A percentile compares a stretch with the other conserved stretches of the same genome.
Conservation (phyloP, 2,797 vertebrate species). For the Lemur catta region DNA sequence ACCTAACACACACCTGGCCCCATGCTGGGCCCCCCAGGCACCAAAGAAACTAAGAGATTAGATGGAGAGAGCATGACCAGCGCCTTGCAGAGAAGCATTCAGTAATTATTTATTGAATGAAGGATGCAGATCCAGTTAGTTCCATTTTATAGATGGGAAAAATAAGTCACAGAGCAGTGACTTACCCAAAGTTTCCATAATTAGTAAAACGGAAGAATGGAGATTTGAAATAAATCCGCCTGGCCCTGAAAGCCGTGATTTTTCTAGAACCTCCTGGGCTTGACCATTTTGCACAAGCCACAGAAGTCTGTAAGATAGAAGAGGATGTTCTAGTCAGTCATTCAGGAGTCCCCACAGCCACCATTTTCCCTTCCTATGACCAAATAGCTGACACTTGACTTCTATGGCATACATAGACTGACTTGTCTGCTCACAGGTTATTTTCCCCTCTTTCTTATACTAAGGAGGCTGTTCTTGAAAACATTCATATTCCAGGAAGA, state of each 20-base stretch:
- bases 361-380: background rate
- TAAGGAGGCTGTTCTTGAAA: constrained; percentile 28
- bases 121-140: background rate
- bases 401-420: background rate
- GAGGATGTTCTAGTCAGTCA: constrained; percentile 25
- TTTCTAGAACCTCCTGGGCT: constrained; percentile 38
- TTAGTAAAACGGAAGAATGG: background rate
- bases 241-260: background rate
- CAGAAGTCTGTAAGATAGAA: background rate
- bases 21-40: background rate
- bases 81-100: background rate
- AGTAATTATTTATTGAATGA: background rate
- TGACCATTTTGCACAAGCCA: constrained; percentile 40
- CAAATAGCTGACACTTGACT: background rate
- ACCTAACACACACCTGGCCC: background rate
- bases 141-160: constrained; percentile 50
- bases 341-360: background rate
- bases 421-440: background rate
- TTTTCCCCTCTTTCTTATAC: background rate
- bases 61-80: background rate
- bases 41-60: background rate
- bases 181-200: background rate
- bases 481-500: background rate
- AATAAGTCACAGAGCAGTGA: background rate
- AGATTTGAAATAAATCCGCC: background rate